Evolutionary conservation across 2,113 vertebrate species (phyloP), one percentile per base, ranked within the genome.

Genomic region (Litocranius walleri): DNA sequence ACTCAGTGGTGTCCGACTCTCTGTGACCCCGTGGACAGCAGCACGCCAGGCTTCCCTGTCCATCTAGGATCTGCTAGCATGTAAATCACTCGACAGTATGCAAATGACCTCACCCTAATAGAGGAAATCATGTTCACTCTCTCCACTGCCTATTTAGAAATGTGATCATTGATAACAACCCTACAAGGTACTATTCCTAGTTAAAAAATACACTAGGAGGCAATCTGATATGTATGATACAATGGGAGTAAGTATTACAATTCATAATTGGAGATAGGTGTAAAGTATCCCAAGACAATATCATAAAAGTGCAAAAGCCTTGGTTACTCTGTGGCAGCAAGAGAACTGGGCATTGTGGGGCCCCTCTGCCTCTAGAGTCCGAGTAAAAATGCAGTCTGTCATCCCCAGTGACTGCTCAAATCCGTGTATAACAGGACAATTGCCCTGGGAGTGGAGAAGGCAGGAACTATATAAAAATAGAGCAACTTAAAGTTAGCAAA

Each of bases 381-480:
- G 43, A 80, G 67, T 89, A 84, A 94, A 95, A 88, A 89, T 57
- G n/a, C 19, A 95, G 62, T 43, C 64, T 95, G 45, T 85, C 59
- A 81, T 94, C 59, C 45, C 43, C 91, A 52, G 7, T 85, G 61
- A 48, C 86, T 90, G 54, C 57, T 97, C 74, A 86, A 77, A 88
- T 95, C 48, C 1, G 0, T 92, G 45, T 56, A 6, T 87, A 91
- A 95, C 81, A 97, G 90, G 84, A 92, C 91, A 97, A 67, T 97
- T 97, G 59, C 77, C 90, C 54, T 96, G 81, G 81, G 85, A 90
- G 74, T 59, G 81, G 87, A 90, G 74, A 96, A 95, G 89, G 62
- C 95, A 98, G 84, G 23, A 88, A 95, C 94, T 92, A 11, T 92
- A 59, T 93, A 97, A 97, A 97, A 98, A 90, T 94, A 97, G 94